Evolutionary conservation across 2,888 invertebrate genomes (phyloP), one percentile per base, ranked within the genome.

Genomic region (Epinotia bilunana): DNA sequence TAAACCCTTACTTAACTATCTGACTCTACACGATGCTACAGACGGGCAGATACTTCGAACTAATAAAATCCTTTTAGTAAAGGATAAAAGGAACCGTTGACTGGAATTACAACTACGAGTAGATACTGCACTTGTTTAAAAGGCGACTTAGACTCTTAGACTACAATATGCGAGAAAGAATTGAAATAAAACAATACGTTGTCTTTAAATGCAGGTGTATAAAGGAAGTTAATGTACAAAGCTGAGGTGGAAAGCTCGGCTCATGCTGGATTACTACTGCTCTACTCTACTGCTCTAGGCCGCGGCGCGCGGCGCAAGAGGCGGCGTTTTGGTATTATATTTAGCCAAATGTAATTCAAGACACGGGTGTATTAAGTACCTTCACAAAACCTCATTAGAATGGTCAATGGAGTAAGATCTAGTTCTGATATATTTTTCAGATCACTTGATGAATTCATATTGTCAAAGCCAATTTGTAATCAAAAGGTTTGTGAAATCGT

Each of bases 191-290:
- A 87, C 84, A 84, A 85, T 83, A 84, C 85, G 83, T 83, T 86
- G 88, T 88, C 88, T 91, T 90, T 89, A 90, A 90, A 89, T 89
- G 88, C 89, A 91, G 87, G 89, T 89, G 88, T 85, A 90, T 88
- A 89, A 88, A 88, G 88, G 87, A 90, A 91, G 90, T 91, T 91
- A 92, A 91, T 91, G 90, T 89, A 89, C 86, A 90, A 87, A 89
- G 90, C 90, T 85, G 86, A 85, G 87, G 88, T 88, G 85, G 87
- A 87, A 87, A 90, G 88, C 86, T 83, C 80, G 86, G 88, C 88
- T 89, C 87, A 86, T 88, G 88, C 88, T 86, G 86, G 87, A 88
- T 83, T 88, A 88, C 86, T 86, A 86, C 86, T 88, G 85, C 88
- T 91, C 90, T 90, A 90, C 91, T 90, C 86, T 84, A 81, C 84